These are phyloP conservation scores for Chydorus sphaericus DNA, from an alignment of 2,888 invertebrate species.

Conservation along the genomic window DNA sequence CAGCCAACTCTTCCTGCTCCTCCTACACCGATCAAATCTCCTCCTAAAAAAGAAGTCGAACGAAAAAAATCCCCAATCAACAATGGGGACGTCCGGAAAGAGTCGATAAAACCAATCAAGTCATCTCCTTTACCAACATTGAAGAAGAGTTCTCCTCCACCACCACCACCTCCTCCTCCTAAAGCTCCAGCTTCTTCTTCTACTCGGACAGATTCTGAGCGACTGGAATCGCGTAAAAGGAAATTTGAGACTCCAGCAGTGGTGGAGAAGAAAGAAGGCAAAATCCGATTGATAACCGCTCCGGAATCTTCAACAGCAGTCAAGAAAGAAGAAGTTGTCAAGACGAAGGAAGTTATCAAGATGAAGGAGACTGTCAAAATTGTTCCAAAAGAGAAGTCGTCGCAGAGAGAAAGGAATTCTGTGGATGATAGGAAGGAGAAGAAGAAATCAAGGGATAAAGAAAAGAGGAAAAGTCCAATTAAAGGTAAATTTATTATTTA, in stretches of 20 bases:
- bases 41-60: neutral
- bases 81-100: no score
- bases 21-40: neutral
- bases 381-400: neutral
- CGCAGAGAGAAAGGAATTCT: no score
- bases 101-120: no score
- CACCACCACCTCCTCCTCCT: neutral
- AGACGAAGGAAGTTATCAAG: neutral
- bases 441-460: no score
- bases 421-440: neutral
- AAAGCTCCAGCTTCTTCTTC: neutral
- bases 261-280: constrained; percentile 34
- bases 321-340: neutral
- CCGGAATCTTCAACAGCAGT: neutral
- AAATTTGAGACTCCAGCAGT: constrained; percentile 38
- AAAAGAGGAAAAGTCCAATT: neutral
- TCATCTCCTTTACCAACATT: no score
- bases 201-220: neutral
- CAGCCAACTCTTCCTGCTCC: no score
- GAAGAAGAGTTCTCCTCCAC: neutral
- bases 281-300: neutral
- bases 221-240: constrained; percentile 34
- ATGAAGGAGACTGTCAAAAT: neutral
- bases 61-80: neutral
- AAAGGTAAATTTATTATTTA: neutral